Evolutionary conservation across 2,888 invertebrate species (phyloP).

Genomic region (Epinotia nisella): DNA sequence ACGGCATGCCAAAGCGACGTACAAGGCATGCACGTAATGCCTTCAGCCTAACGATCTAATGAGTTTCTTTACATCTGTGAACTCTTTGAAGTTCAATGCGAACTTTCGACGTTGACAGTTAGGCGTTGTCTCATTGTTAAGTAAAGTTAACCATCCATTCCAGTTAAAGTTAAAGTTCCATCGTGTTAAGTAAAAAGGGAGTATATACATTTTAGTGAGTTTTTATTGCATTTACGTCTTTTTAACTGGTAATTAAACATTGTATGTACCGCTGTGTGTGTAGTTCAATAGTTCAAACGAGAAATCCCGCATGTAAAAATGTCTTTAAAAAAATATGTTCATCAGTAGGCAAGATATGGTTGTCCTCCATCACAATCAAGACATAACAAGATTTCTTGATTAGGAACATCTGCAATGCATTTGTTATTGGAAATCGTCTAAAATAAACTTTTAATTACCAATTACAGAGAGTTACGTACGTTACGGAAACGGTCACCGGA

Average conservation of each 20-base stretch:
- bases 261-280: neutral
- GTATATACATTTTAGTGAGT: neutral
- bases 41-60: slow-evolving; percentile 54
- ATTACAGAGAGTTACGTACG: neutral
- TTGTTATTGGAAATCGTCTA: too few species aligned
- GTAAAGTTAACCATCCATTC: slow-evolving; percentile 37
- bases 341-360: too few species aligned
- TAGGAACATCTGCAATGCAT: too few species aligned
- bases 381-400: too few species aligned
- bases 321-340: too few species aligned
- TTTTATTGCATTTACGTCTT: neutral
- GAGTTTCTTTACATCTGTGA: slow-evolving; percentile 52
- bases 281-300: too few species aligned
- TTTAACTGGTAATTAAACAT: neutral
- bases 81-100: slow-evolving; percentile 55
- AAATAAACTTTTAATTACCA: too few species aligned
- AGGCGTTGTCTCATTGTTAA: slow-evolving; percentile 40
- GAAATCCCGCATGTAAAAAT: too few species aligned
- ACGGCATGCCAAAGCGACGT: slow-evolving; percentile 39
- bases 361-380: too few species aligned
- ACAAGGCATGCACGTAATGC: slow-evolving; percentile 37
- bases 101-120: slow-evolving; percentile 53
- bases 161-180: too few species aligned
- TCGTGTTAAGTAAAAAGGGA: neutral
- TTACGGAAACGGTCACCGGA: neutral